Percentiles rank a stretch among this genome's conserved stretches.
Evolutionary conservation across 2,113 vertebrate species (phyloP).

Genomic region (Acanthisitta chloris): DNA sequence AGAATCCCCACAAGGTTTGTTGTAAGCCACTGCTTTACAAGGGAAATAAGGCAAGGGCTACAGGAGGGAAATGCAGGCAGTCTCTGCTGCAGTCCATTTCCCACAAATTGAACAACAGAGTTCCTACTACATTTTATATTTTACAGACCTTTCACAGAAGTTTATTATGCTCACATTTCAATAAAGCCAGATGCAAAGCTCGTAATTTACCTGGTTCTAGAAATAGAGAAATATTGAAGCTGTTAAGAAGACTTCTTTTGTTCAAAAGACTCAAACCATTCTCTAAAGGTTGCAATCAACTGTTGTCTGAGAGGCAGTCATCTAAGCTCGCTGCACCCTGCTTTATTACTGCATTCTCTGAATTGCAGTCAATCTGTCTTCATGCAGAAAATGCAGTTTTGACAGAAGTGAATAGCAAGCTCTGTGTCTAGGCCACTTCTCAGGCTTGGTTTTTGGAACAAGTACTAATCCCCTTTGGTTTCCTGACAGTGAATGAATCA

Average conservation of each 20-base stretch:
- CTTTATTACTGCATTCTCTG: neutral
- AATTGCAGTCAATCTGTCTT: neutral
- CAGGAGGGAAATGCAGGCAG: neutral
- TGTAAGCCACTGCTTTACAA: neutral
- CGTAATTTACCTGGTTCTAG: neutral
- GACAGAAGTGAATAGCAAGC: neutral
- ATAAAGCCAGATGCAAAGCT: neutral
- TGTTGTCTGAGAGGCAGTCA: neutral
- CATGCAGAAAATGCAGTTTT: neutral
- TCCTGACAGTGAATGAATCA: neutral
- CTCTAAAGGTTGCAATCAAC: neutral
- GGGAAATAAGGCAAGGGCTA: neutral
- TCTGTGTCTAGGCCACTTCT: neutral
- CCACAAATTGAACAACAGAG: neutral
- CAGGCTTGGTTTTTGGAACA: neutral
- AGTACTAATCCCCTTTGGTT: neutral
- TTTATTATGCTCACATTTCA: neutral
- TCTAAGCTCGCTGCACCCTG: neutral
- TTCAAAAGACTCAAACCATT: neutral
- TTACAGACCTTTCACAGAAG: neutral
- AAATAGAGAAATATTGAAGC: neutral
- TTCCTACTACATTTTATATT: neutral
- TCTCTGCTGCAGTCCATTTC: neutral
- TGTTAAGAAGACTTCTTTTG: neutral
- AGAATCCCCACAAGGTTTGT: neutral